Conservation (phyloP, 2,888 invertebrate genomes). For the Drosophila picticornis region DNA sequence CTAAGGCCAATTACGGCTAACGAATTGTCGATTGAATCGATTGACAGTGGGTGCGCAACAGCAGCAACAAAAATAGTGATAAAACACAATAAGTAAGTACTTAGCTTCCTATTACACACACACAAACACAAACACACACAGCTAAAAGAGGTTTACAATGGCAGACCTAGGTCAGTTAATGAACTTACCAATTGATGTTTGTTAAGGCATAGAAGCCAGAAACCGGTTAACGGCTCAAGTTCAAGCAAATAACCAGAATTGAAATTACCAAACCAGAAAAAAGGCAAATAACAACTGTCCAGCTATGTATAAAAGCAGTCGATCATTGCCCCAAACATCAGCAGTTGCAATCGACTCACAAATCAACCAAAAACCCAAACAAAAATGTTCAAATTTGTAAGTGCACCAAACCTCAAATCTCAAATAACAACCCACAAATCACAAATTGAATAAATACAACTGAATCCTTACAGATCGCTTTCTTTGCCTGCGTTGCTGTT, state of each 20-base stretch:
- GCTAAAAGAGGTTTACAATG: slow-evolving; percentile 36
- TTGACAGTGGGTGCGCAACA: slow-evolving; percentile 37
- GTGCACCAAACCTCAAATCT: slow-evolving; percentile 40
- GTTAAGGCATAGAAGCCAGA: slow-evolving; percentile 63
- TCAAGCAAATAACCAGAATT: slow-evolving; percentile 59
- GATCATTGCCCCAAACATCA: slow-evolving; percentile 49
- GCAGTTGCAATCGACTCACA: slow-evolving; percentile 75
- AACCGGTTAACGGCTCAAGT: slow-evolving; percentile 76
- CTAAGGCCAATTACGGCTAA: slow-evolving; percentile 63
- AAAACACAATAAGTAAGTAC: slow-evolving; percentile 35
- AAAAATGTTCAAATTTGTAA: slow-evolving; percentile 85
- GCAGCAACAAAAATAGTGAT: slow-evolving; percentile 19
- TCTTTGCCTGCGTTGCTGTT: slow-evolving; percentile 87
- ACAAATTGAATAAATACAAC: not conserved
- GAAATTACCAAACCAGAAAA: slow-evolving; percentile 41
- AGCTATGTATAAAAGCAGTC: slow-evolving; percentile 68
- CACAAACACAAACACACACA: slow-evolving; percentile 15
- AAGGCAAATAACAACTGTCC: slow-evolving; percentile 17
- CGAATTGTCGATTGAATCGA: slow-evolving; percentile 55
- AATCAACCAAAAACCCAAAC: slow-evolving; percentile 47
- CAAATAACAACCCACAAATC: not conserved
- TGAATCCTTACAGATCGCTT: slow-evolving; percentile 85
- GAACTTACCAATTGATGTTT: slow-evolving; percentile 62
- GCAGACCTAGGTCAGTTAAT: slow-evolving; percentile 72
- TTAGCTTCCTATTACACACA: slow-evolving; percentile 49